Base-by-base conservation (phyloP, 1,140 invertebrate species). In the Lysiphlebus fabarum region DNA sequence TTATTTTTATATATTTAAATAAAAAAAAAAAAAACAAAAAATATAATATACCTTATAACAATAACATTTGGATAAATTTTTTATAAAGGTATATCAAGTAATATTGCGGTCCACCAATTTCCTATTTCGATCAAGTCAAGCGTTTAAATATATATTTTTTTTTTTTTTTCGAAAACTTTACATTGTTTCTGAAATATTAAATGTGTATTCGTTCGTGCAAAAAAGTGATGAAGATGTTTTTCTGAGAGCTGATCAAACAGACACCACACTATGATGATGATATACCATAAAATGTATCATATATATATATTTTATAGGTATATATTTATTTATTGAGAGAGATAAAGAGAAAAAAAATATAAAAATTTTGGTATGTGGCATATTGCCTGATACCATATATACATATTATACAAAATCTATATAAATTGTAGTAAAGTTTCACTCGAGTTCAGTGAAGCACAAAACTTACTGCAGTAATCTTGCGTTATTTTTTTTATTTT, bases 171-270 rank as follows among this genome's bases (percentile, higher is more conserved):
- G 6, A 51, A 51, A 51, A 51, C 49, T 51, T 14, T 38, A 10
- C 11, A 2, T 2, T 37, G 34, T 51, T 37, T 51, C 7, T 51
- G 49, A 12, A 37, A 51, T 51, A 51, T 51, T 33, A 51, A 51
- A 51, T 51, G 49, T 51, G 49, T 12, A 51, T 51, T 51, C 49
- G 49, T 36, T 51, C 36, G 49, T n/a, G 49, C 49, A 36, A 51
- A 51, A 51, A 2, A 51, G 49, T 36, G 34, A 11, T 51, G 34
- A 36, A 26, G 17, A 36, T 33, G 36, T 51, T 36, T 51, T 51
- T 36, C n/a, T 45, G 47, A 34, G 47, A 36, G 36, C 17, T 26
- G 17, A 26, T 26, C 17, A 26, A 26, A 26, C 17, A 26, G 17
- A 26, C 17, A 26, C 17, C 17, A 26, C 17, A 2, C n/a, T n/a